Percentiles rank a stretch among this genome's conserved stretches.
Conservation (phyloP, 2,113 vertebrate genomes). For the Cairina moschata region DNA sequence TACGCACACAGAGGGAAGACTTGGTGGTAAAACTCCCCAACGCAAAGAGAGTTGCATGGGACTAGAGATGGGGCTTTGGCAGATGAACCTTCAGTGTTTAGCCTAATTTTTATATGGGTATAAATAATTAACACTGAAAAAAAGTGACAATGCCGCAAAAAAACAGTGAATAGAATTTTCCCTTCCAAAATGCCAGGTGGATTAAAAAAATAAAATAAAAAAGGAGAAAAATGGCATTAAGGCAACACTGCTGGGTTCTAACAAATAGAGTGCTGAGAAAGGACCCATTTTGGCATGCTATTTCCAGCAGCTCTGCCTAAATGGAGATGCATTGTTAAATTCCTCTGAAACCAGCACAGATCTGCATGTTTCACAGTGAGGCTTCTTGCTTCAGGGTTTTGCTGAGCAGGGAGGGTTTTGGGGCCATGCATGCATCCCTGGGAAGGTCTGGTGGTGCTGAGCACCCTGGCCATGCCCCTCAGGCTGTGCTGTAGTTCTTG, state of each 20-base stretch:
- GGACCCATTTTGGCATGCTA: fast-evolving
- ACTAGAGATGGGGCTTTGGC: background rate
- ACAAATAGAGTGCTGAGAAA: background rate
- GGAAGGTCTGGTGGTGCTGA: background rate
- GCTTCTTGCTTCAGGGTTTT: background rate
- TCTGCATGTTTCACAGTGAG: fast-evolving
- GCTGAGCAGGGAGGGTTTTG: too few relatives aligned
- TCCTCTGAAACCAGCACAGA: background rate
- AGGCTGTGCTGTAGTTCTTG: fast-evolving
- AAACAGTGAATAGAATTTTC: background rate
- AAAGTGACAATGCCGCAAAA: background rate
- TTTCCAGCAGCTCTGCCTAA: background rate
- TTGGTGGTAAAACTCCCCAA: background rate
- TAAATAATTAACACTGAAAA: constrained; percentile 30
- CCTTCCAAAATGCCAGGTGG: background rate
- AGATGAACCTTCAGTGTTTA: background rate
- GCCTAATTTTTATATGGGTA: background rate
- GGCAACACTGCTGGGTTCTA: background rate
- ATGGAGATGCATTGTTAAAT: background rate
- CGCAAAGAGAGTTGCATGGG: background rate
- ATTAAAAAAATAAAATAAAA: constrained; percentile 22
- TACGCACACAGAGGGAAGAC: background rate
- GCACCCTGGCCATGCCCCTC: background rate
- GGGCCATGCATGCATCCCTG: fast-evolving
- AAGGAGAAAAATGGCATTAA: background rate